Conservation (phyloP, 2,113 vertebrate species). For the Gulo gulo region DNA sequence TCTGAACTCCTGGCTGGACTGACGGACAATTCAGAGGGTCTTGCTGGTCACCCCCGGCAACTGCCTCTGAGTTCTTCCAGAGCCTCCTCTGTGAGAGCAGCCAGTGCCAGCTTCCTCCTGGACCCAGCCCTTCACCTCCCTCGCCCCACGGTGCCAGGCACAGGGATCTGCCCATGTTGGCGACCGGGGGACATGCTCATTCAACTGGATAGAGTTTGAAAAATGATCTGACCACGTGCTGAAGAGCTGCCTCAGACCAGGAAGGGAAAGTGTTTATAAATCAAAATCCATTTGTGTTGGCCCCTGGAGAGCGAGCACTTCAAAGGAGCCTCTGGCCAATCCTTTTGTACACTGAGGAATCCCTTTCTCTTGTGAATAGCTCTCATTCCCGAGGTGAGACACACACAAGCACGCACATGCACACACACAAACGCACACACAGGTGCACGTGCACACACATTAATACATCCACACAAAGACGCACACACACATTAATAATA, state of each 20-base stretch:
- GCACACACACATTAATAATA: background rate
- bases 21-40: background rate
- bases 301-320: background rate
- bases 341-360: background rate
- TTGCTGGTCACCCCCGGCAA: background rate
- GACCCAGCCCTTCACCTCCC: background rate
- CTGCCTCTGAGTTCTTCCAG: background rate
- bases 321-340: background rate
- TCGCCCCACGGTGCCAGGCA: background rate
- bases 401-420: rapidly evolving
- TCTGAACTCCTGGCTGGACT: background rate
- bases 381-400: background rate
- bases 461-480: background rate
- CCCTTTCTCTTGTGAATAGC: background rate
- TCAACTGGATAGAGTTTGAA: background rate
- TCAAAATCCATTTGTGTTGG: background rate
- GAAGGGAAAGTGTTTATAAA: background rate
- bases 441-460: background rate
- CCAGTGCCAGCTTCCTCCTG: background rate
- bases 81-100: background rate
- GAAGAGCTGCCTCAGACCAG: background rate
- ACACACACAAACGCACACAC: background rate
- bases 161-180: too few species aligned
- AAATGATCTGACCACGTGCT: background rate
- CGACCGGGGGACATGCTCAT: background rate